These are phyloP conservation scores for Theropithecus gelada DNA, from an alignment of 2,113 vertebrate species.

Conservation along the genomic window DNA sequence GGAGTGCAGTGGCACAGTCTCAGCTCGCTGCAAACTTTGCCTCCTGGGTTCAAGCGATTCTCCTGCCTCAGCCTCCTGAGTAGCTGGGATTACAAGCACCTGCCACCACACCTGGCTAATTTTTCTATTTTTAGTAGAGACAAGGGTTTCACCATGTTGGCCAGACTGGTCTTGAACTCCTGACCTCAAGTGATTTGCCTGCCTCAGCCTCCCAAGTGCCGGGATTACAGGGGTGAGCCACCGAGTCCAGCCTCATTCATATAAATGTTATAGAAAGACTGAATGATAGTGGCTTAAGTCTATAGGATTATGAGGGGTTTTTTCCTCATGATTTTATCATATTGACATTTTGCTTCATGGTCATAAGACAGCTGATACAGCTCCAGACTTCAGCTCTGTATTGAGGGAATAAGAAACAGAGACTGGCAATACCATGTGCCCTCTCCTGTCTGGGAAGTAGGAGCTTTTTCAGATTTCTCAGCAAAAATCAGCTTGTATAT, in stretches of 20 bases:
- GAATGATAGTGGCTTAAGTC: background rate
- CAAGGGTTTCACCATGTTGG: too few species aligned
- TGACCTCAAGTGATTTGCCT: too few species aligned
- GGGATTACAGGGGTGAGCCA: too few species aligned
- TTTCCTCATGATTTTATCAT: background rate
- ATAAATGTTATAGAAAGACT: background rate
- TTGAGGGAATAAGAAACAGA: background rate
- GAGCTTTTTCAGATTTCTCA: background rate
- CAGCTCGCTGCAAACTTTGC: too few species aligned
- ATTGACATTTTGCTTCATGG: background rate
- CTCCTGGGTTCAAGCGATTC: too few species aligned
- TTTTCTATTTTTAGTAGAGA: too few species aligned
- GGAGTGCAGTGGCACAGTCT: too few species aligned
- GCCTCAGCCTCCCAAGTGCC: too few species aligned
- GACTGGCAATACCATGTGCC: background rate
- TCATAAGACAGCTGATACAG: background rate
- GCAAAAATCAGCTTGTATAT: slow-evolving; percentile 12
- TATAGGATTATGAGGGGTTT: background rate
- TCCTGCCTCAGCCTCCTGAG: too few species aligned
- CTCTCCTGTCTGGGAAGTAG: background rate
- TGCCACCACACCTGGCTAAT: too few species aligned
- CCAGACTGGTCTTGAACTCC: too few species aligned
- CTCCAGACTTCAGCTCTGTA: background rate
- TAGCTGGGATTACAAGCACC: too few species aligned
- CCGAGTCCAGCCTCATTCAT: background rate